Conservation (phyloP, 2,113 vertebrate species). For the Ochotona princeps region DNA sequence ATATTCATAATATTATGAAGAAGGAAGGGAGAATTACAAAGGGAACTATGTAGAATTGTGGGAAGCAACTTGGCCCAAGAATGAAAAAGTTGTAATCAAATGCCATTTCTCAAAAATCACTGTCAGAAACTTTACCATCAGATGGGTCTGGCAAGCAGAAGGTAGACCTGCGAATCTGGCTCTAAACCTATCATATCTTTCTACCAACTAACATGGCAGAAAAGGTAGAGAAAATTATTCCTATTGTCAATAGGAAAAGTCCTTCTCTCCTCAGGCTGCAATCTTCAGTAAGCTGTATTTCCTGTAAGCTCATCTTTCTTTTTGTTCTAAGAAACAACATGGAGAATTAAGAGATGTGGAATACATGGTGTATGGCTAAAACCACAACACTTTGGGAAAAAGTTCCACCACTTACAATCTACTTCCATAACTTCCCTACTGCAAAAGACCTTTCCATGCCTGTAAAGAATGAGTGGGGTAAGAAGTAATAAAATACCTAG, state of each 20-base stretch:
- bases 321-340: slow-evolving; percentile 21
- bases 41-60: neutral
- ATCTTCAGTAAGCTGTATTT: neutral
- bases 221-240: slow-evolving; percentile 18
- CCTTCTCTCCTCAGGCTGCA: neutral
- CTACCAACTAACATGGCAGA: neutral
- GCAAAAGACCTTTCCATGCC: slow-evolving; percentile 71
- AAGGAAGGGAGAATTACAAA: neutral
- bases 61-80: neutral
- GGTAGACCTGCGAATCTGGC: neutral
- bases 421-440: neutral
- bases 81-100: neutral
- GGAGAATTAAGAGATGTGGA: neutral
- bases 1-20: neutral
- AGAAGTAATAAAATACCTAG: slow-evolving; percentile 53
- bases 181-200: neutral
- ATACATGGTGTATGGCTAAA: slow-evolving; percentile 50
- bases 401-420: neutral
- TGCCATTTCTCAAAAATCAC: slow-evolving; percentile 27
- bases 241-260: neutral
- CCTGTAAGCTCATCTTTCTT: neutral
- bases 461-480: slow-evolving; percentile 52
- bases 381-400: slow-evolving; percentile 48
- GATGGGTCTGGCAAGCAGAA: neutral
- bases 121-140: slow-evolving; percentile 7